Conservation (phyloP, 2,113 vertebrate species). For the Phocoena sinus region DNA sequence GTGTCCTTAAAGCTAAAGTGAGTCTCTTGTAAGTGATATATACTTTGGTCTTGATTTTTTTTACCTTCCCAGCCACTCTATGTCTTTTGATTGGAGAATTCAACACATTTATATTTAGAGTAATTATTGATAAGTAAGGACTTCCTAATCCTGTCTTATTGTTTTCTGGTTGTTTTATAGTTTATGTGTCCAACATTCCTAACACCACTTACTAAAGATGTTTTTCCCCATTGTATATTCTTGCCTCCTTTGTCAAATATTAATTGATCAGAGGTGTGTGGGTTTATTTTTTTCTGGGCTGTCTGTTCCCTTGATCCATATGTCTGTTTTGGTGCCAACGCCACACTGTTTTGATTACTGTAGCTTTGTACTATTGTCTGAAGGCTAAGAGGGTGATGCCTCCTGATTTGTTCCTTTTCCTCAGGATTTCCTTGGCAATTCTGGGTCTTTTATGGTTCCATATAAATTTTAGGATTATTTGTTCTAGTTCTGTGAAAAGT, state of each 20-base stretch:
- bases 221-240: background rate
- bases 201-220: background rate
- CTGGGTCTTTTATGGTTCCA: background rate
- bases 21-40: background rate
- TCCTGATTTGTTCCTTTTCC: background rate
- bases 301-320: background rate
- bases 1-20: background rate
- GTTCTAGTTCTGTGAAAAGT: background rate
- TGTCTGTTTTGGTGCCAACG: background rate
- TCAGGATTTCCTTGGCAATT: background rate
- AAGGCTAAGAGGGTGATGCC: background rate
- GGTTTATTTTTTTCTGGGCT: background rate
- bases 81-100: background rate
- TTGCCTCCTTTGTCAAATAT: too few relatives aligned
- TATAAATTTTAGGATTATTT: background rate
- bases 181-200: background rate
- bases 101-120: background rate
- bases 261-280: background rate
- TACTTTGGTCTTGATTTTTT: background rate
- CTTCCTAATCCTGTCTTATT: background rate
- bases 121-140: background rate
- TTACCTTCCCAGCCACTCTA: background rate
- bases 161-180: background rate
- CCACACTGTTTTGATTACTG: background rate
- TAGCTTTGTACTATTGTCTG: background rate